Evolutionary conservation across 2,888 invertebrate species (phyloP).

Genomic region (Troides helena): DNA sequence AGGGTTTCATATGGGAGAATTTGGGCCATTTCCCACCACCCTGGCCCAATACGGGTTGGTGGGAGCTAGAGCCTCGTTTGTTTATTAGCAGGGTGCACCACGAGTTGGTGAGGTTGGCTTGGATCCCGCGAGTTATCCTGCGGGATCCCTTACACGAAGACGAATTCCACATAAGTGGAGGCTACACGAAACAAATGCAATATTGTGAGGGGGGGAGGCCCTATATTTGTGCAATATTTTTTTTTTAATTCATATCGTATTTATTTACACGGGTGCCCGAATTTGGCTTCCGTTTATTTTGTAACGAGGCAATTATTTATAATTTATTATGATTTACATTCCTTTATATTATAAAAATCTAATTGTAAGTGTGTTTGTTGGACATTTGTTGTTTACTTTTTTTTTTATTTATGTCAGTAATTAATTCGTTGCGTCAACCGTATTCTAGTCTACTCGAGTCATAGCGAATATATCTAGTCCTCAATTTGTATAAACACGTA

Average conservation of each 20-base stretch:
- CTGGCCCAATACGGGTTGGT: no score
- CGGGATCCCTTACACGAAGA: not conserved
- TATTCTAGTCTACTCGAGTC: constrained; percentile 42
- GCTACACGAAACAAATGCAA: constrained; percentile 4
- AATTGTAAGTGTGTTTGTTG: constrained; percentile 37
- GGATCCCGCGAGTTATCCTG: no score
- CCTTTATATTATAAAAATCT: constrained; percentile 37
- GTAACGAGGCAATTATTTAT: constrained; percentile 15
- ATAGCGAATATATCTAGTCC: constrained; percentile 42
- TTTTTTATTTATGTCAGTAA: constrained; percentile 38
- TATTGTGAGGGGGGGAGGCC: not conserved
- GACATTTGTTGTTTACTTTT: constrained; percentile 36
- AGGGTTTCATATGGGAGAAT: no score
- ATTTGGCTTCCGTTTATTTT: constrained; percentile 12
- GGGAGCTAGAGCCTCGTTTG: no score
- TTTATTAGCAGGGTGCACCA: no score
- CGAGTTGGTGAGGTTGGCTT: no score
- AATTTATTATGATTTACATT: constrained; percentile 37
- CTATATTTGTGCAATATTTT: constrained; percentile 29
- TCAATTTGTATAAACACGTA: constrained; percentile 23
- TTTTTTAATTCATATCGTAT: constrained; percentile 14
- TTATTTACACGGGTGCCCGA: constrained; percentile 15
- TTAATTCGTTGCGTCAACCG: constrained; percentile 33
- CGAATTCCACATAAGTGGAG: constrained; percentile 10
- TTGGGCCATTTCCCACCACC: no score